These are phyloP conservation scores for Tiliqua scincoides DNA, from an alignment of 2,113 vertebrate genomes.

Conservation along the genomic window DNA sequence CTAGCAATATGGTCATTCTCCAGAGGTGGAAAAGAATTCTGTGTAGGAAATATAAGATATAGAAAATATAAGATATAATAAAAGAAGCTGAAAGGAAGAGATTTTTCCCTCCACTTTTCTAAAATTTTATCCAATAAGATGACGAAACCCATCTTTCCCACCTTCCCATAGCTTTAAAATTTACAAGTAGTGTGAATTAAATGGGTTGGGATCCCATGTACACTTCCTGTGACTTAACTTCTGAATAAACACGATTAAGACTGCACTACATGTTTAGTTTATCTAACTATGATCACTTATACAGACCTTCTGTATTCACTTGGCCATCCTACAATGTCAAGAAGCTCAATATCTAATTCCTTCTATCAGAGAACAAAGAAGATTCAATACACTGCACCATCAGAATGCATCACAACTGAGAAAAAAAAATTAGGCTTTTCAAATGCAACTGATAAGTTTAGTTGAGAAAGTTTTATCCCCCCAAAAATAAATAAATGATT, in stretches of 20 bases:
- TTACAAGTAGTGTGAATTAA: neutral
- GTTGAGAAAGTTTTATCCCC: neutral
- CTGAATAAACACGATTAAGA: neutral
- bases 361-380: constrained; percentile 34
- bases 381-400: constrained; percentile 13
- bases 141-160: constrained; percentile 13
- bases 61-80: neutral
- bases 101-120: neutral
- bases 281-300: neutral
- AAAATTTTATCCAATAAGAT: constrained; percentile 27
- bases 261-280: neutral
- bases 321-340: neutral
- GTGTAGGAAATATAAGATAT: neutral
- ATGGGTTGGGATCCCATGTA: neutral
- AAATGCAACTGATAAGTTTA: neutral
- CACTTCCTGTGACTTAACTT: neutral
- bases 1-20: neutral
- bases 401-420: constrained; percentile 29
- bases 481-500: neutral
- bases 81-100: neutral
- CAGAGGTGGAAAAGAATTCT: neutral
- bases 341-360: constrained; percentile 30
- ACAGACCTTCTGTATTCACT: neutral
- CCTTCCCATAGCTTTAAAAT: neutral
- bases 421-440: constrained; percentile 35